phyloP scores from a whole-genome alignment of 2,888 invertebrate genomes.

The Oxyteleia sp. region DNA sequence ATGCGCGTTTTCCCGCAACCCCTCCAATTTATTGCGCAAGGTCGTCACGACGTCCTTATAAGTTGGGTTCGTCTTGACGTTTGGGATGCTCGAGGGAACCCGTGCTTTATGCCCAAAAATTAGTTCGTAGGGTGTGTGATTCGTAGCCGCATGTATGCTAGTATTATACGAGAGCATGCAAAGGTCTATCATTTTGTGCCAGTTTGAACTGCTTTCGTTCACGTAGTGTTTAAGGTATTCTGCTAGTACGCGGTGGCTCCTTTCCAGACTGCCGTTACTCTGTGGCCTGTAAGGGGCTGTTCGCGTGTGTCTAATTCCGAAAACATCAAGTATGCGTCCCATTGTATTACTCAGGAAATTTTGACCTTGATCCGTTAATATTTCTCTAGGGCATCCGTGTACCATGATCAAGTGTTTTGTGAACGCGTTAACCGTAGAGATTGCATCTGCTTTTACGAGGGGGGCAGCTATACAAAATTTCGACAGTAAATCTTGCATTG shows the following conservation, averaged over 20 bases:
- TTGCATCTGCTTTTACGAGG: not conserved
- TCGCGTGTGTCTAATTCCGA: not conserved
- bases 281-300: not conserved
- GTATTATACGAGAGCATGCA: slow-evolving; percentile 30
- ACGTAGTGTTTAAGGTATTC: slow-evolving; percentile 20
- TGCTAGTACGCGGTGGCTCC: not conserved
- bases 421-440: not conserved
- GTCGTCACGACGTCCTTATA: too few relatives aligned
- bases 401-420: not conserved
- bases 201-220: slow-evolving; percentile 1
- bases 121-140: slow-evolving; percentile 48
- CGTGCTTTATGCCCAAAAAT: too few relatives aligned
- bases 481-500: not conserved
- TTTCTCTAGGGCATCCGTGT: not conserved
- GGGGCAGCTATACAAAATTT: not conserved
- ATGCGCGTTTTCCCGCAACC: too few relatives aligned
- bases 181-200: not conserved
- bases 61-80: too few relatives aligned
- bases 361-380: not conserved
- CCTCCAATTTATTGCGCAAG: too few relatives aligned
- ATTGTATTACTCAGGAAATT: not conserved
- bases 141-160: slow-evolving; percentile 19
- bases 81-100: too few relatives aligned
- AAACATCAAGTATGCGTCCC: not conserved
- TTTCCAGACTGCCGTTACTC: not conserved